Evolutionary conservation across 1,140 invertebrate species (phyloP).

Genomic region (Temnothorax longispinosus): DNA sequence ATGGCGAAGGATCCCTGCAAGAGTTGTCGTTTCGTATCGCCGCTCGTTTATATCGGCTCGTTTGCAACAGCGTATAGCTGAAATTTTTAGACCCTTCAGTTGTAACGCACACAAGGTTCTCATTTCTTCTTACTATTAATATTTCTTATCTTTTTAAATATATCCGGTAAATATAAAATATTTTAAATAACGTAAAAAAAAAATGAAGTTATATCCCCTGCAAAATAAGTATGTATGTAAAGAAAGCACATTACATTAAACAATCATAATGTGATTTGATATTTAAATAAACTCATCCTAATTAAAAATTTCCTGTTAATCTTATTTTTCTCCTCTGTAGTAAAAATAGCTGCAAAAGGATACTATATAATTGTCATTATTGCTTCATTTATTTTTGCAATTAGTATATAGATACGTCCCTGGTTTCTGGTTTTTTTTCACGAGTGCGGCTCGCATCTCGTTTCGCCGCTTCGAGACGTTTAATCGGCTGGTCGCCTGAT

Average conservation of each 20-base stretch:
- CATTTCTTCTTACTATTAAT: slow-evolving; percentile 5
- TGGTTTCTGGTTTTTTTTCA: slow-evolving; percentile 8
- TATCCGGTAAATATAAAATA: not conserved
- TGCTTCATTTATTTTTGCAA: not conserved
- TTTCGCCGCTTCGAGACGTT: slow-evolving; percentile 26
- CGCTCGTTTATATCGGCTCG: slow-evolving; percentile 11
- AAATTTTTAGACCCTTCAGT: not conserved
- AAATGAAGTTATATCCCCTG: not conserved
- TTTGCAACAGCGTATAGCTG: slow-evolving; percentile 18
- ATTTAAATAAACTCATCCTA: slow-evolving; percentile 12
- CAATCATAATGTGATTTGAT: not conserved
- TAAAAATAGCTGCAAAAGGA: not conserved
- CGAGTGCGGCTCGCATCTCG: not conserved
- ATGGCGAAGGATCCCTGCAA: slow-evolving; percentile 10
- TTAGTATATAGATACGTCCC: not conserved
- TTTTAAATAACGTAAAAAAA: not conserved
- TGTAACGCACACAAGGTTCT: not conserved
- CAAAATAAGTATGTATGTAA: not conserved
- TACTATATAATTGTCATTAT: not conserved
- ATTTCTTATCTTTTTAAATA: not conserved
- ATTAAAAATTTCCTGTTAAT: not conserved
- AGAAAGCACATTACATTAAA: not conserved
- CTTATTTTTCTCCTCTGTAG: not conserved
- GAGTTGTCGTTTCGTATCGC: slow-evolving; percentile 38
- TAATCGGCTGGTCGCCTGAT: slow-evolving; percentile 45